Base-by-base conservation (phyloP, 2,888 invertebrate genomes). In the Tipula vernalis region DNA sequence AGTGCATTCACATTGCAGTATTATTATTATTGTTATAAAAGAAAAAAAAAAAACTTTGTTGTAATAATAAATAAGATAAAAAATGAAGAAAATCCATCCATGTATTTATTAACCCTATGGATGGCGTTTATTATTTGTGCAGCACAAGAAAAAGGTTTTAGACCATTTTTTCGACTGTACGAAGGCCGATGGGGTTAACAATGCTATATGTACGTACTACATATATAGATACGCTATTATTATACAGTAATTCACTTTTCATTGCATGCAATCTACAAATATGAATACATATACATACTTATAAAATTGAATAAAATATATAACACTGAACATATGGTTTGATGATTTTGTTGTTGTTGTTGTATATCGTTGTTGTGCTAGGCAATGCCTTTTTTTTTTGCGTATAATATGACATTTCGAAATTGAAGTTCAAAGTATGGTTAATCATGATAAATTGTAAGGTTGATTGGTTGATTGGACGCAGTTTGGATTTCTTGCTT, bases 1-100 rank as follows among this genome's bases (percentile, higher is more conserved):
- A 86, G 86, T 86, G 71, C 86, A 86, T 86, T 86, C 86, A 83
- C 86, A 86, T 86, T 86, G 86, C 86, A 86, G 83, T 83, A 41
- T 71, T 42, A 28, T 71, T 71, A 71, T 71, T 71, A 28, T 71
- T 71, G 28, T 71, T 71, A 28, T 28, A 71, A 71, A 71, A 71
- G 71, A 8, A 71, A 28, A 71, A 51, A 71, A 51, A 51, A 28
- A 71, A 28, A 71, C 28, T 28, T 28, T 28, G 28, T 71, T 71
- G 71, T 28, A 28, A 28, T 28, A 71, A 71, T 71, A 71, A 71
- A 71, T 71, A 71, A 71, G 71, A 71, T 71, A 71, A 71, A 71
- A 71, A 71, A 28, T 71, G 71, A 71, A 71, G 71, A 71, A 71
- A 71, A 71, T 71, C 28, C 71, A 71, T 71, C 71, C 71, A 28